phyloP scores from a whole-genome alignment of 2,113 vertebrate species.

The Podarcis raffonei region DNA sequence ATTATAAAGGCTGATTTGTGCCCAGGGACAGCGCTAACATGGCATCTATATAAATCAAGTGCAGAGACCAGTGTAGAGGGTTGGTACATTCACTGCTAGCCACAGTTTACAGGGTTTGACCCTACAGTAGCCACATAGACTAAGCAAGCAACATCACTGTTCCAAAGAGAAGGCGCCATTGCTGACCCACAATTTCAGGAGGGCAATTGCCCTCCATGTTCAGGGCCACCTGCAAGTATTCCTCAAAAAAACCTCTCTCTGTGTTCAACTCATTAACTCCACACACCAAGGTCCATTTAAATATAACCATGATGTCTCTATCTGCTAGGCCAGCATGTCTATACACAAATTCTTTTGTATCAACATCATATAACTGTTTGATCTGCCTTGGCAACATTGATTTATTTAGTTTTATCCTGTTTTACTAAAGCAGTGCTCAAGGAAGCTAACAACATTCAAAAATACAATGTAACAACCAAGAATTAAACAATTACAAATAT shows the following conservation, averaged over 20 bases:
- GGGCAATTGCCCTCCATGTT: not conserved
- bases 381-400: not conserved
- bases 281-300: not conserved
- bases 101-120: not conserved
- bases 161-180: not conserved
- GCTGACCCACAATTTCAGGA: not conserved
- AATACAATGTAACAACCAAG: too few relatives aligned
- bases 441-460: too few relatives aligned
- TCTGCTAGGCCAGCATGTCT: not conserved
- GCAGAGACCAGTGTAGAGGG: not conserved
- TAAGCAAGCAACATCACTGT: not conserved
- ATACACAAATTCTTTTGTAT: not conserved
- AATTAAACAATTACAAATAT: too few relatives aligned
- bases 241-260: not conserved
- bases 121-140: not conserved
- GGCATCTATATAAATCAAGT: not conserved
- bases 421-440: too few relatives aligned
- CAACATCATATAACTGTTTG: not conserved
- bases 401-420: not conserved
- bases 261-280: not conserved
- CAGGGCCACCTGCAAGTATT: not conserved
- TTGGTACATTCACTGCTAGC: not conserved
- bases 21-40: not conserved
- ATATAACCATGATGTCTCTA: not conserved
- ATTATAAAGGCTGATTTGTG: not conserved